Evolutionary conservation across 2,888 invertebrate species (phyloP), one percentile per base, ranked within the genome.

Genomic region (Chrysolina oricalcia): DNA sequence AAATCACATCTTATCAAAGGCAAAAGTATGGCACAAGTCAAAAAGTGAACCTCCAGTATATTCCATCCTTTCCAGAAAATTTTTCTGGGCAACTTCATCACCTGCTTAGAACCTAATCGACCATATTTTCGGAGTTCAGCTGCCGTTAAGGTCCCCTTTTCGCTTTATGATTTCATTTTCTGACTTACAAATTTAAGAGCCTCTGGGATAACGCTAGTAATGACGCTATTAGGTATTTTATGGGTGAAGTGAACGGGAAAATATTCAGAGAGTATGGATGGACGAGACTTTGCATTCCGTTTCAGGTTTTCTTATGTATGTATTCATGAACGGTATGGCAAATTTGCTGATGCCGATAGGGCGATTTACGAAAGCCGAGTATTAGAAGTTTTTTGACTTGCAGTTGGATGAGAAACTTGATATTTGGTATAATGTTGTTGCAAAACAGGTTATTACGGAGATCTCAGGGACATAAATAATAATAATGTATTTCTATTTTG

Each of bases 161-260:
- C 59, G 59, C 35, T 59, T 59, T 59, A 59, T 59, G 59, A 59
- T 59, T 59, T 59, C 59, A 59, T 59, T 59, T 59, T 59, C 59
- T 59, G 59, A 27, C 27, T 59, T 59, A 59, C 59, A 59, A 59
- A 59, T 59, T 59, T 59, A 59, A 59, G 8, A 59, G 59, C 59
- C n/a, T 59, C n/a, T n/a, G 13, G 56, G 59, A 59, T 59, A 59
- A n/a, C 23, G 27, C n/a, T 1, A 27, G 17, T 59, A 59, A 59
- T 59, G 59, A 59, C 35, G 15, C 59, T 27, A 59, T 59, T 59
- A 27, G 27, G 27, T 9, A 59, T 59, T 59, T 59, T 35, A 59
- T 27, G 59, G 27, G n/a, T 4, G n/a, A 27, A 59, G n/a, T 27
- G 59, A 35, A 59, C 35, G 35, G 9, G 35, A 59, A 59, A 59